A percentile compares a stretch with the other conserved stretches of the same genome.
Evolutionary conservation across 2,797 vertebrate species (phyloP).

Genomic region (Lophotriccus pileatus): DNA sequence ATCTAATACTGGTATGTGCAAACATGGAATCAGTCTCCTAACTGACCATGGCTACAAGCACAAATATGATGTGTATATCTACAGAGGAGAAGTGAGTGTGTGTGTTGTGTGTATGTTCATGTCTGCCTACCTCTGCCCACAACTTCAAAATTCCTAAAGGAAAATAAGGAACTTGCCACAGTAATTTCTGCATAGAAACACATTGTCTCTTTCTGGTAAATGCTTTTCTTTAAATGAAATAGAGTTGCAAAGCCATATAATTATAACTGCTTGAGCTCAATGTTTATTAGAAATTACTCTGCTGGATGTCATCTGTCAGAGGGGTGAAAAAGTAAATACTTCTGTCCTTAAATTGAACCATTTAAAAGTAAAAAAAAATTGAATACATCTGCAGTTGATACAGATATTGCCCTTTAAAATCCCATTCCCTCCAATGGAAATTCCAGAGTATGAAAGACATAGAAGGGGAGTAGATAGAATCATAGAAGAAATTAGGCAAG

Average conservation of each 20-base stretch:
- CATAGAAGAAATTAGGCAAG: not conserved
- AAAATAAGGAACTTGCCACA: not conserved
- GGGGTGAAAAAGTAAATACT: not conserved
- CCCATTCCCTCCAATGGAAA: not conserved
- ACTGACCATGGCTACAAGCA: not conserved
- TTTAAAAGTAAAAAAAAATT: not conserved
- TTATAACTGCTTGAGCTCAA: not conserved
- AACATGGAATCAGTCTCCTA: not conserved
- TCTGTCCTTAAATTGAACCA: not conserved
- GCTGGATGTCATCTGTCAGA: not conserved
- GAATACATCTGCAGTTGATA: not conserved
- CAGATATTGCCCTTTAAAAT: not conserved
- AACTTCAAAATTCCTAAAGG: not conserved
- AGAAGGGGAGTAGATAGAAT: not conserved
- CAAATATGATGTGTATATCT: not conserved
- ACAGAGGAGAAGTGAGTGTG: not conserved
- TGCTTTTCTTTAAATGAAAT: not conserved
- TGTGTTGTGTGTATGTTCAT: not conserved
- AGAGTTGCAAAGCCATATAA: not conserved
- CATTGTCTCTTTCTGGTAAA: not conserved
- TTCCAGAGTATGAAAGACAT: not conserved
- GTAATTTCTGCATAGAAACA: not conserved
- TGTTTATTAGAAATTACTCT: not conserved
- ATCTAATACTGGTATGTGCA: not conserved
- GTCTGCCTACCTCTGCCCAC: not conserved